Conservation (phyloP, 1,140 invertebrate species). For the Popillia japonica region DNA sequence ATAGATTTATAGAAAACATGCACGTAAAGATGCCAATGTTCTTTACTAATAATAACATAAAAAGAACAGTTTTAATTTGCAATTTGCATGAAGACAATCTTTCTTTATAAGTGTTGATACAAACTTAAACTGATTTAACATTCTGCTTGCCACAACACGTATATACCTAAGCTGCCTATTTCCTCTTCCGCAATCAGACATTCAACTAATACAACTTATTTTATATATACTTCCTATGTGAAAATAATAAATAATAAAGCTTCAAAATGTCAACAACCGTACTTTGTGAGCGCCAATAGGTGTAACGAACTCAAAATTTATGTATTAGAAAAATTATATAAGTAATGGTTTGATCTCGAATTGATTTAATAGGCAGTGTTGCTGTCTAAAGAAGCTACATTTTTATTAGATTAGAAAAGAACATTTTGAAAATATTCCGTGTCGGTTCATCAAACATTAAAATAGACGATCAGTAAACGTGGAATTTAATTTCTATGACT, state of each 20-base stretch:
- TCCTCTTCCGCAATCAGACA: conserved; percentile 37
- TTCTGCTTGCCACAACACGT: conserved; percentile 22
- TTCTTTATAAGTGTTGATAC: not conserved
- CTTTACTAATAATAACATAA: too few species aligned
- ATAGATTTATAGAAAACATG: too few species aligned
- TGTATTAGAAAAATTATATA: too few species aligned
- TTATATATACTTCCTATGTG: conserved; percentile 35
- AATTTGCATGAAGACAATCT: not conserved
- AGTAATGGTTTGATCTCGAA: not conserved
- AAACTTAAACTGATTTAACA: not conserved
- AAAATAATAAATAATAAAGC: conserved; percentile 37
- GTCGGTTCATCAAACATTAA: too few species aligned
- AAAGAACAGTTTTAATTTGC: conserved; percentile 11
- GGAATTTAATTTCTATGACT: too few species aligned
- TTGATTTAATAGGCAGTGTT: not conserved
- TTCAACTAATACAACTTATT: conserved; percentile 36
- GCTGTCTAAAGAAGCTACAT: too few species aligned
- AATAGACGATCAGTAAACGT: too few species aligned
- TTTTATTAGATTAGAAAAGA: too few species aligned
- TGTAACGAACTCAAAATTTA: not conserved
- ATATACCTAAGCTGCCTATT: conserved; percentile 31
- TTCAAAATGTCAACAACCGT: conserved; percentile 36
- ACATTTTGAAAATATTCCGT: too few species aligned
- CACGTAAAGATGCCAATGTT: too few species aligned
- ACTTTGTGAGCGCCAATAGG: conserved; percentile 30